Percentiles rank a stretch among this genome's conserved stretches.
phyloP scores from a whole-genome alignment of 2,888 invertebrate genomes.

The Tupiocoris notatus region DNA sequence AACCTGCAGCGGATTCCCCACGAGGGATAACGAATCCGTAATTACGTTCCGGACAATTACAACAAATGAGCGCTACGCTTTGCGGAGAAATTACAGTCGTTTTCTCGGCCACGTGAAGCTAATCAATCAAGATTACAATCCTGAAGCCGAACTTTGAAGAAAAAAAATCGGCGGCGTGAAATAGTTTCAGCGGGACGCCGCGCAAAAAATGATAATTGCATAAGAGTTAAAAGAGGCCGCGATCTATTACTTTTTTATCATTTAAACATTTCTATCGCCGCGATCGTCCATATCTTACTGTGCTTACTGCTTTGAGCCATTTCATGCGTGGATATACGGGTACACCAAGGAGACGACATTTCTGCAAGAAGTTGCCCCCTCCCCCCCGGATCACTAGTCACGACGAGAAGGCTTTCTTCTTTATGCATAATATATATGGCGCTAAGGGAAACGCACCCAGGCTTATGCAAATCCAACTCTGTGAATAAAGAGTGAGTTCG shows the following conservation, averaged over 20 bases:
- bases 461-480: slow-evolving; percentile 46
- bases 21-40: neutral
- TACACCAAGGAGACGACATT: no score
- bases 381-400: neutral
- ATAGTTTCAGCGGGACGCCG: no score
- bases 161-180: no score
- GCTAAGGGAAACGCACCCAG: slow-evolving; percentile 45
- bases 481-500: slow-evolving; percentile 43
- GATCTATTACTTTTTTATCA: no score
- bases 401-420: slow-evolving; percentile 3
- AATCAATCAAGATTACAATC: neutral
- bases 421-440: slow-evolving; percentile 47
- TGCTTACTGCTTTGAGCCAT: no score
- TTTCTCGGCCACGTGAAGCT: neutral
- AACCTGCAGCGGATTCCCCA: neutral
- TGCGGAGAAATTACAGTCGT: neutral
- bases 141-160: neutral
- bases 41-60: neutral
- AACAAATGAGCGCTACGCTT: neutral
- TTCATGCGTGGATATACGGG: no score
- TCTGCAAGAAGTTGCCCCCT: neutral
- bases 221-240: no score
- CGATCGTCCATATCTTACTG: no score
- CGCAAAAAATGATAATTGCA: no score
- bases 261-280: no score